A percentile compares a stretch with the other conserved stretches of the same genome.
These are phyloP conservation scores for Idaea aversata DNA, from an alignment of 2,888 invertebrate species.

Conservation along the genomic window DNA sequence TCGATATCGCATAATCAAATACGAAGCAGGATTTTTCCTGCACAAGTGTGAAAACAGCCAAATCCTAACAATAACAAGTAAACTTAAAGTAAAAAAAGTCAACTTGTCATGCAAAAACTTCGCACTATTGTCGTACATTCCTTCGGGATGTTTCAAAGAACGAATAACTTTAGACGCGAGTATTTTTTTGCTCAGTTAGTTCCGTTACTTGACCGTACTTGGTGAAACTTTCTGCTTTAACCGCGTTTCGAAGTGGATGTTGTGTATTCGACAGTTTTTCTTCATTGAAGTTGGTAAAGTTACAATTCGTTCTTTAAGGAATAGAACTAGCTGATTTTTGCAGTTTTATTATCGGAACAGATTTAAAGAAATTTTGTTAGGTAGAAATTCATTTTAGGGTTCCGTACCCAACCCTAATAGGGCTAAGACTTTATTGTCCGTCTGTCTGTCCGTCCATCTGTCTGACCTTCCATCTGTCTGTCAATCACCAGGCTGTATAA, in stretches of 20 bases:
- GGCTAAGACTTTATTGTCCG: too few species aligned
- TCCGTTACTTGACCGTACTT: slow-evolving; percentile 21
- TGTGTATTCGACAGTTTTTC: not conserved
- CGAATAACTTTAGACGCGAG: slow-evolving; percentile 24
- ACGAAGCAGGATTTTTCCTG: not conserved
- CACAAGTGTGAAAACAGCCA: slow-evolving; percentile 11
- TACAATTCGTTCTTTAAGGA: not conserved
- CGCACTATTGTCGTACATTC: slow-evolving; percentile 29
- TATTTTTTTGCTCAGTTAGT: slow-evolving; percentile 26
- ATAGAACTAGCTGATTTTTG: not conserved
- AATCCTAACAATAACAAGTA: slow-evolving; percentile 26
- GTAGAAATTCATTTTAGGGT: too few species aligned
- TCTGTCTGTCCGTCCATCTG: too few species aligned
- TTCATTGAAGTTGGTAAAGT: slow-evolving; percentile 3
- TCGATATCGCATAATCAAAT: not conserved
- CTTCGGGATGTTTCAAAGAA: slow-evolving; percentile 34
- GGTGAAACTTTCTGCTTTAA: slow-evolving; percentile 13
- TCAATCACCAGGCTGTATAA: too few species aligned
- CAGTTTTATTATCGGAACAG: not conserved
- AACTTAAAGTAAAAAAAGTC: slow-evolving; percentile 34
- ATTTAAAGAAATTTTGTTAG: too few species aligned
- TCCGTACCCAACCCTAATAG: too few species aligned
- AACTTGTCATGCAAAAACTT: slow-evolving; percentile 45
- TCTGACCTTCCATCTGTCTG: too few species aligned
- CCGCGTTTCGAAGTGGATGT: slow-evolving; percentile 8